Percentiles rank a stretch among this genome's conserved stretches.
phyloP scores from a whole-genome alignment of 2,888 invertebrate species.

The Synergus umbraculus region DNA sequence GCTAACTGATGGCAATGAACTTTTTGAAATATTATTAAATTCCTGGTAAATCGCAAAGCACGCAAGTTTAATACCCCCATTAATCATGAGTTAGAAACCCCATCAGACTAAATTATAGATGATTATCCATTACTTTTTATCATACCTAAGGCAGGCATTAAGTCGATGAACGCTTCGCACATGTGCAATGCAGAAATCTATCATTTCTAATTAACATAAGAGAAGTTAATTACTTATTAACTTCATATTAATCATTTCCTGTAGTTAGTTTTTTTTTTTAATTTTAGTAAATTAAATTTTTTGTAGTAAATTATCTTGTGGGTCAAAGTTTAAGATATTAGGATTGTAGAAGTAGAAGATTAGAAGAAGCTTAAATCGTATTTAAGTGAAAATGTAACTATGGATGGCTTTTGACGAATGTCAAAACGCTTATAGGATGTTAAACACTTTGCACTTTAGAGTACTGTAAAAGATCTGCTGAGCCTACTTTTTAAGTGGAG shows the following conservation, averaged over 20 bases:
- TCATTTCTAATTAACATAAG: not conserved
- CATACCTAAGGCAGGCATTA: not conserved
- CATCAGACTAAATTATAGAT: slow-evolving; percentile 26
- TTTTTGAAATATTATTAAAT: not conserved
- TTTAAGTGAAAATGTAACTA: slow-evolving; percentile 18
- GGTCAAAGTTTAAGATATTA: not conserved
- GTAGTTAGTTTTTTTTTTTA: not conserved
- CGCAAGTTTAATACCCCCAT: not conserved
- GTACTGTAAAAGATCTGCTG: slow-evolving; percentile 25
- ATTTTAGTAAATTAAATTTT: too few species aligned
- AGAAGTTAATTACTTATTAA: not conserved
- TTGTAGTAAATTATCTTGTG: not conserved
- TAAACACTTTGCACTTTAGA: slow-evolving; percentile 38
- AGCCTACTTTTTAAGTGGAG: slow-evolving; percentile 34
- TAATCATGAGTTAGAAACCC: not conserved
- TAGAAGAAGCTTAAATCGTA: too few species aligned
- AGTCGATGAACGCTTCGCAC: not conserved
- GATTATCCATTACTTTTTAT: not conserved
- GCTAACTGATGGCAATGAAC: not conserved
- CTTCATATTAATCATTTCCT: not conserved
- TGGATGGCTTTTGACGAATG: slow-evolving; percentile 31
- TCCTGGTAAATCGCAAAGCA: not conserved
- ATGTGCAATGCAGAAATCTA: not conserved
- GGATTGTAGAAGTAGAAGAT: not conserved
- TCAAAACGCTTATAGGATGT: slow-evolving; percentile 35